Base-by-base conservation (phyloP, 1,140 invertebrate genomes). In the Episyrphus balteatus region DNA sequence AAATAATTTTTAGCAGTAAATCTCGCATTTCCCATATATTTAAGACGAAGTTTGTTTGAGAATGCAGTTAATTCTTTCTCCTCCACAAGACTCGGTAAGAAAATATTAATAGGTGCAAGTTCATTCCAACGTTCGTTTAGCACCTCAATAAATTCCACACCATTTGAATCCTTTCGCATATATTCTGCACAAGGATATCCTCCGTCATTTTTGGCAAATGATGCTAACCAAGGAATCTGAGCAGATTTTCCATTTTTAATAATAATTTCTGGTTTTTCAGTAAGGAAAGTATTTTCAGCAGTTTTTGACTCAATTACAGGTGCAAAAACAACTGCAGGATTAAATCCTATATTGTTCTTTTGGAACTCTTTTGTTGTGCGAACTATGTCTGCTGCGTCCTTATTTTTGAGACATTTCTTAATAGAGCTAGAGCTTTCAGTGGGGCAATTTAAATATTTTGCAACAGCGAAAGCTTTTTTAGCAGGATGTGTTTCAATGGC, bases 321-420 rank as follows among this genome's bases (percentile, higher is more conserved):
- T 2, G 74, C 75, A 55, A 79, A 81, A 1, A 76, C 75, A 7
- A 73, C 60, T 48, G 74, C 77, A n/a, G 78, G 78, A 55, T 76
- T 75, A 44, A 70, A 76, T 13, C 69, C 54, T 59, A 73, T 61
- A 43, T 70, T 66, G 3, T 65, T 56, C 50, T 75, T 69, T 0
- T 84, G 57, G 60, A 81, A 83, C 5, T 70, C 65, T 12, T 81
- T 64, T 21, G 8, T 26, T 26, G 21, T 26, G 3, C 21, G 21
- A 26, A 26, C 21, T 26, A 26, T 26, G 21, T 26, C 21, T 8
- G 21, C 8, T 3, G 21, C 3, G 21, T 26, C 21, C 21, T 26
- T 26, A 26, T 26, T 8, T 26, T 26, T 3, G 3, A 26, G 8
- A 8, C 21, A 26, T 8, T 8, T 26, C 8, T 26, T 26, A 8